phyloP scores from a whole-genome alignment of 2,797 vertebrate species.

The Periparus ater region DNA sequence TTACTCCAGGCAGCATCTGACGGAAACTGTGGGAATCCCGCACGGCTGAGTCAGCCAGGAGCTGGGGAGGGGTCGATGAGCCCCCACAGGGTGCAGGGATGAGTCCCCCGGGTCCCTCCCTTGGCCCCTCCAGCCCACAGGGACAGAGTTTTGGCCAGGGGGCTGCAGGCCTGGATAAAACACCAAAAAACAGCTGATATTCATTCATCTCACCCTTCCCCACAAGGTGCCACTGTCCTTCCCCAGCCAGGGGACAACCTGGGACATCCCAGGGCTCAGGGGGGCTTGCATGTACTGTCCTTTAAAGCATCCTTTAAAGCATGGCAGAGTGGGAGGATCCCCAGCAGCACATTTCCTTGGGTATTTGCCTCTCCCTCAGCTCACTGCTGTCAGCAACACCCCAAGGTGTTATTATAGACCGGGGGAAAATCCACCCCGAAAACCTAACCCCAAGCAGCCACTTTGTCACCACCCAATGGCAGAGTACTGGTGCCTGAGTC shows the following conservation, averaged over 20 bases:
- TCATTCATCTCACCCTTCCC: neutral
- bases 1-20: conserved; percentile 39
- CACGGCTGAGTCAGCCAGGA: conserved; percentile 21
- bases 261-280: neutral
- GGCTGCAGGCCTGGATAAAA: neutral
- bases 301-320: neutral
- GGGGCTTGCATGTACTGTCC: neutral
- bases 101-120: neutral
- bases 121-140: neutral
- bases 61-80: neutral
- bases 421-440: neutral
- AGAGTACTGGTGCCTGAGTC: neutral
- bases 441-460: neutral
- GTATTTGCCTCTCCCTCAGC: neutral
- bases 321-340: neutral
- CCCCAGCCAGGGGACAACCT: neutral
- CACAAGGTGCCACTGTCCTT: neutral
- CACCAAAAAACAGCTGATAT: neutral
- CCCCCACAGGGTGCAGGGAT: neutral
- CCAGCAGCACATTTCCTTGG: neutral
- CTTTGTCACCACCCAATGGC: neutral
- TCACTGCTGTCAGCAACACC: neutral
- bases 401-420: neutral
- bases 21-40: conserved; percentile 62
- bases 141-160: neutral